A percentile compares a stretch with the other conserved stretches of the same genome.
Evolutionary conservation across 1,140 invertebrate species (phyloP).

Genomic region (Apis laboriosa): DNA sequence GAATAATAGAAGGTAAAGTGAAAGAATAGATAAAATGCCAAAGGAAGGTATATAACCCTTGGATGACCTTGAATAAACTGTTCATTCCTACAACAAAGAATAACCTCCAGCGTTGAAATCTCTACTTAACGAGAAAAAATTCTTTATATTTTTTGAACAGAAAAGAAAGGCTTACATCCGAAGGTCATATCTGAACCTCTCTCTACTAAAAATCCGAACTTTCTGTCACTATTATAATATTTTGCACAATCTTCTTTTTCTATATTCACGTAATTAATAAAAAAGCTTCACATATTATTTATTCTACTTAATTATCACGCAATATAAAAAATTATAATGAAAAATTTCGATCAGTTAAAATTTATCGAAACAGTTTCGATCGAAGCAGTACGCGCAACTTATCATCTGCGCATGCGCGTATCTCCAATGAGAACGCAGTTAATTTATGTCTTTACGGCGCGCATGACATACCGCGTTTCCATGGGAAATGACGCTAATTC

Average conservation of each 20-base stretch:
- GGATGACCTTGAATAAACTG: neutral
- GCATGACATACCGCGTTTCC: conserved; percentile 8
- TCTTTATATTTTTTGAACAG: neutral
- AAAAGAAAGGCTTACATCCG: neutral
- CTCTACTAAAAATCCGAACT: no score
- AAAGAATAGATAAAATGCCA: neutral
- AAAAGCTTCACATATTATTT: no score
- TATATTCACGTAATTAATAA: no score
- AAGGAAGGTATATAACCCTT: neutral
- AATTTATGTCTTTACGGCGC: neutral
- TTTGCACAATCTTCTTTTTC: no score
- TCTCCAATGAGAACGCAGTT: neutral
- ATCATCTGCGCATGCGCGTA: neutral
- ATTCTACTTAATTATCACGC: no score
- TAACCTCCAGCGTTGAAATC: neutral
- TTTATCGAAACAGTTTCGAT: neutral
- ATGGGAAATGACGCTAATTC: conserved; percentile 28
- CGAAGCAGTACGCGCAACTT: rapidly evolving
- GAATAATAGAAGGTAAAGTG: neutral
- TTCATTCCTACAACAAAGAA: neutral
- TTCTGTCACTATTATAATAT: no score
- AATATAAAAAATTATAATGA: neutral
- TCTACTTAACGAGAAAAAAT: neutral
- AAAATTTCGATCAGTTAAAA: neutral
- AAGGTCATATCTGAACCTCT: neutral